Evolutionary conservation across 2,888 invertebrate genomes (phyloP).

Genomic region (Leucophenga maculata): DNA sequence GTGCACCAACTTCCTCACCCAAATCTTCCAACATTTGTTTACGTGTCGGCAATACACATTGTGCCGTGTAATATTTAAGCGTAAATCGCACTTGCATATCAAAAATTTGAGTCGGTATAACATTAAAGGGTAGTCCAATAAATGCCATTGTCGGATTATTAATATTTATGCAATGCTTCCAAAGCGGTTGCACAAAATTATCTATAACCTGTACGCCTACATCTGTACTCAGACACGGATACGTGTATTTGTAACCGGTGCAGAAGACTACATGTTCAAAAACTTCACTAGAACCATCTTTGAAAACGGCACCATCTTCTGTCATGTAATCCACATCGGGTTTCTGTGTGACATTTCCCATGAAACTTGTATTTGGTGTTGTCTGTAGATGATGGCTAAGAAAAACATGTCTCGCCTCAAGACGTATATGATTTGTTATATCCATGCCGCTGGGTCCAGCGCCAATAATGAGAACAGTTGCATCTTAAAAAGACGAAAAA

Average conservation of each 20-base stretch:
- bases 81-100: constrained; percentile 83
- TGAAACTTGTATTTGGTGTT: constrained; percentile 75
- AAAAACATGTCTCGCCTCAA: constrained; percentile 76
- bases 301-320: constrained; percentile 75
- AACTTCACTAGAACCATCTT: constrained; percentile 77
- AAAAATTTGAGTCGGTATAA: constrained; percentile 87
- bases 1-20: constrained; percentile 76
- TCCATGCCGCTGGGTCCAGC: constrained; percentile 91
- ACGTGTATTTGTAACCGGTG: constrained; percentile 84
- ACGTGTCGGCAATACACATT: constrained; percentile 76
- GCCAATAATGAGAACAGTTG: constrained; percentile 84
- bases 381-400: constrained; percentile 80
- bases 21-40: constrained; percentile 78
- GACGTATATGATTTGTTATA: constrained; percentile 79
- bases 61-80: constrained; percentile 78
- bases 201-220: constrained; percentile 82
- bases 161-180: constrained; percentile 89
- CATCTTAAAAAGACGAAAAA: constrained; percentile 70
- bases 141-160: constrained; percentile 85
- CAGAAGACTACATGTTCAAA: constrained; percentile 83
- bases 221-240: constrained; percentile 80
- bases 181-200: constrained; percentile 86
- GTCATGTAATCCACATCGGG: constrained; percentile 76
- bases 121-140: constrained; percentile 85
- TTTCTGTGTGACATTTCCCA: constrained; percentile 78